These are phyloP conservation scores for Ciconia nigra DNA, from an alignment of 2,797 vertebrate genomes.

Conservation along the genomic window DNA sequence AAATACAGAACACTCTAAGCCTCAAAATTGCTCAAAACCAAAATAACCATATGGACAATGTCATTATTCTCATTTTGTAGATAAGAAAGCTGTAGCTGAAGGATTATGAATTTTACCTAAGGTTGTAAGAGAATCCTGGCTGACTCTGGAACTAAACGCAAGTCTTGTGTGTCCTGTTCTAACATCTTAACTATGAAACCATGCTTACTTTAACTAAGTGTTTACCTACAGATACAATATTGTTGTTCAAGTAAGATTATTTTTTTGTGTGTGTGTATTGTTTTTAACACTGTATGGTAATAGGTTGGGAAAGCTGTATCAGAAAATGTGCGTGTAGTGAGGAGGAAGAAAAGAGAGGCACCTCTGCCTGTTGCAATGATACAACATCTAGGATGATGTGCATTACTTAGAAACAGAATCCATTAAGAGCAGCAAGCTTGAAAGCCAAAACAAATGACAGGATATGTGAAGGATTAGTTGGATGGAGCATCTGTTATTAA, in stretches of 20 bases:
- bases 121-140: not conserved
- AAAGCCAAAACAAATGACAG: slow-evolving; percentile 45
- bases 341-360: not conserved
- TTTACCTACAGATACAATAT: not conserved
- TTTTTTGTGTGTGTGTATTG: not conserved
- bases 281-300: not conserved
- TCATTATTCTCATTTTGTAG: not conserved
- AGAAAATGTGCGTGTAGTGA: not conserved
- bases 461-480: slow-evolving; percentile 25
- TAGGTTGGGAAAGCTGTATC: not conserved
- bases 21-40: not conserved
- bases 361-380: not conserved
- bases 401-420: slow-evolving; percentile 5
- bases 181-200: not conserved
- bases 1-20: not conserved
- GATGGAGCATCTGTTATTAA: slow-evolving; percentile 40
- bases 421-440: slow-evolving; percentile 15
- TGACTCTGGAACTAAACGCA: not conserved
- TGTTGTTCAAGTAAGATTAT: not conserved
- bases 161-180: not conserved
- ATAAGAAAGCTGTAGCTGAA: not conserved
- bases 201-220: not conserved
- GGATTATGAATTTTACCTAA: not conserved
- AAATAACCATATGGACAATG: not conserved
- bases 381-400: not conserved